Base-by-base conservation (phyloP, 35 echinoderm and acorn worm genomes). In the Stichopus chloronotus region DNA sequence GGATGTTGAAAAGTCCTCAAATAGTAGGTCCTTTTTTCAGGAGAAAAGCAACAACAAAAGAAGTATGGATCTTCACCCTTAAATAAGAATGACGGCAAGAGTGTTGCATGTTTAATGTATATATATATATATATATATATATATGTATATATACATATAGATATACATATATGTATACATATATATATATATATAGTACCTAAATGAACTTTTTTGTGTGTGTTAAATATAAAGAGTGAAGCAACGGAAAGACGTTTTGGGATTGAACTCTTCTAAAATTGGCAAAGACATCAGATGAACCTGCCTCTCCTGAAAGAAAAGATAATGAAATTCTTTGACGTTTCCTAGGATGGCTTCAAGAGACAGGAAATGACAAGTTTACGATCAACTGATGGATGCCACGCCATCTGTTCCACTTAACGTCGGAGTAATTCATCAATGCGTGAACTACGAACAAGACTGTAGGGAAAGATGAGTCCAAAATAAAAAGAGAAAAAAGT, bases 371-470 rank as follows among this genome's bases (percentile, higher is more conserved):
- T 21, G 82, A 85, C 82, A 85, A 85, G 82, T 85, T 85, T 85
- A 85, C 82, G 57, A 58, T 16, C 55, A 23, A 58, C 57, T 85
- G 82, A 85, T 85, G 82, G 82, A 85, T 85, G 82, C 82, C 82
- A 85, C 24, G 57, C 82, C 82, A 85, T 85, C 82, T 85, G 82
- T 85, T 85, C 82, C 82, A 85, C 82, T 85, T 58, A 85, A 85
- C 82, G 56, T 85, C 82, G 20, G 82, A 19, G 82, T 58, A 85
- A 85, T 85, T 85, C 82, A 85, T 85, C 82, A 85, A 85, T 22
- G 55, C 82, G 82, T 85, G 82, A 85, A 85, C 82, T 19, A 74
- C 13, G 69, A 85, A 58, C 55, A 85, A 85, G 82, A 53, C 16
- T 85, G 82, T 58, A 22, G 61, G 61, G 19, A 65, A 11, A 65